Conservation (phyloP, 2,888 invertebrate species). For the Trachelus iudaicus region DNA sequence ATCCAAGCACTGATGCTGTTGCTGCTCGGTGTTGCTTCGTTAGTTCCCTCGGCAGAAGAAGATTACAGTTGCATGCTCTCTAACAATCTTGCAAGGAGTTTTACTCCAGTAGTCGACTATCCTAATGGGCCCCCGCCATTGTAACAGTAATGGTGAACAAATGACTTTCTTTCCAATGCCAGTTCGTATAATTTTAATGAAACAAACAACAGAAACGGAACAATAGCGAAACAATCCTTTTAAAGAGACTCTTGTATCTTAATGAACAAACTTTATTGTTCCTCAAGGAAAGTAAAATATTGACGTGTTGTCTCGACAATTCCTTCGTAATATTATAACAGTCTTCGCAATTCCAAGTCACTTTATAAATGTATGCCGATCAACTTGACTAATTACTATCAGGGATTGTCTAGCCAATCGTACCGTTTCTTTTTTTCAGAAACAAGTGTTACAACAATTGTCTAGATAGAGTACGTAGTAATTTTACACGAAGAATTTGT, state of each 20-base stretch:
- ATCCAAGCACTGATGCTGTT: constrained; percentile 95
- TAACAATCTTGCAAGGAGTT: constrained; percentile 83
- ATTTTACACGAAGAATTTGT: constrained; percentile 41
- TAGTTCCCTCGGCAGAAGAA: constrained; percentile 89
- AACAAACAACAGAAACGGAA: not conserved
- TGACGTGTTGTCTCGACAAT: not conserved
- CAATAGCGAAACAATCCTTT: not conserved
- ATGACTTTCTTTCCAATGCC: not conserved
- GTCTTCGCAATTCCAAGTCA: not conserved
- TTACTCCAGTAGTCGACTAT: constrained; percentile 91
- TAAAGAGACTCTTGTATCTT: not conserved
- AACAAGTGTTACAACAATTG: not conserved
- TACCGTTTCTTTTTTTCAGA: not conserved
- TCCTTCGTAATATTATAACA: not conserved
- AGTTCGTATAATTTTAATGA: not conserved
- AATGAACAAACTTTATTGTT: not conserved
- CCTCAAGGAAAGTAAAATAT: not conserved
- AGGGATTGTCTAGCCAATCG: not conserved
- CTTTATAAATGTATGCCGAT: not conserved
- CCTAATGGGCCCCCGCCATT: constrained; percentile 94
- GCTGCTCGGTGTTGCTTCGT: constrained; percentile 90
- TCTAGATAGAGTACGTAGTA: not conserved
- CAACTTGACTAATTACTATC: not conserved
- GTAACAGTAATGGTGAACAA: constrained; percentile 63
- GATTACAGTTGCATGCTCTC: constrained; percentile 88